These are phyloP conservation scores for Seriola rivoliana DNA, from an alignment of 2,113 vertebrate species.

Conservation along the genomic window DNA sequence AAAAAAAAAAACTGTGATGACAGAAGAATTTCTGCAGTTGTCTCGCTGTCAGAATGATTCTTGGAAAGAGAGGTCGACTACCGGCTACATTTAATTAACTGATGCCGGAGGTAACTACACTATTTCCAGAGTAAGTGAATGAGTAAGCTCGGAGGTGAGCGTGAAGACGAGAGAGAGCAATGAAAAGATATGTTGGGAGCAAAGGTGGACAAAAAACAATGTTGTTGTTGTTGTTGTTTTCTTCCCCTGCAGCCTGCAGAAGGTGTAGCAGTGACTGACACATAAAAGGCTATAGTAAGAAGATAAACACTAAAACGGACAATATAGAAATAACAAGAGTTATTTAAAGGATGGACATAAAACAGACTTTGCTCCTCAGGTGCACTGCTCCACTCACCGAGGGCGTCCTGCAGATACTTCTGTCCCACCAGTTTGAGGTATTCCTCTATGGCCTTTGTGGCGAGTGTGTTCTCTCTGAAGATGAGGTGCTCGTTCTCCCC, in stretches of 20 bases:
- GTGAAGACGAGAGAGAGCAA: neutral
- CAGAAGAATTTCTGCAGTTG: neutral
- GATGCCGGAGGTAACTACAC: neutral
- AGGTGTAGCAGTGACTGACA: neutral
- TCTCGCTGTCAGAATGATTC: neutral
- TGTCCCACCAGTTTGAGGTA: constrained; percentile 99
- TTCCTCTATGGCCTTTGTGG: constrained; percentile 98
- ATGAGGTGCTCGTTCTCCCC: constrained; percentile 99
- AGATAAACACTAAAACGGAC: neutral
- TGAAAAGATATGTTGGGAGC: neutral
- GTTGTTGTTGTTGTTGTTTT: neutral
- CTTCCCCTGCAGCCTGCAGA: neutral
- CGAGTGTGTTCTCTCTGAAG: constrained; percentile 98
- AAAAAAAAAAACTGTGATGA: neutral
- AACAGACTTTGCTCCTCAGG: no score
- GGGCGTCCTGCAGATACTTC: constrained; percentile 98
- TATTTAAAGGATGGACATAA: neutral
- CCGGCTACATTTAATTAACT: neutral
- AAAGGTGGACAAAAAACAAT: neutral
- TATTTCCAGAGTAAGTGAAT: neutral
- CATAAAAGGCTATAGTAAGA: neutral
- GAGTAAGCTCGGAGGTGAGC: neutral
- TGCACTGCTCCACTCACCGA: constrained; percentile 86
- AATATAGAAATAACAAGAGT: neutral
- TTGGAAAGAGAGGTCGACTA: neutral